Conservation (phyloP, 2,113 vertebrate species). For the Rousettus leschenaultii region DNA sequence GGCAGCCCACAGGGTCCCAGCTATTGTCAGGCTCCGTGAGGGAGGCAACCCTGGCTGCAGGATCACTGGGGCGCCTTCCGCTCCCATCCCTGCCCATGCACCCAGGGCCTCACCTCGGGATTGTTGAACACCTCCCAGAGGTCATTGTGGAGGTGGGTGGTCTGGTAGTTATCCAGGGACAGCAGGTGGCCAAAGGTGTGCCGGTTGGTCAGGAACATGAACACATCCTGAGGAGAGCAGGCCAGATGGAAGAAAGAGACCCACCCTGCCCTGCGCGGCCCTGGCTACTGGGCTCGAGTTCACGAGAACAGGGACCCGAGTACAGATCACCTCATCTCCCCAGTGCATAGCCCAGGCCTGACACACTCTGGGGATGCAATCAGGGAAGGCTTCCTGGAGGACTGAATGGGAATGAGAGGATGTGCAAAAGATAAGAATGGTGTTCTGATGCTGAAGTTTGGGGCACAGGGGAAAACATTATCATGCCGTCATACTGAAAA, state of each 20-base stretch:
- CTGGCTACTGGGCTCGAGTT: not conserved
- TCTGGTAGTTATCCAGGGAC: conserved; percentile 93
- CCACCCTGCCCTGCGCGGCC: not conserved
- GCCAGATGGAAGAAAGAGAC: not conserved
- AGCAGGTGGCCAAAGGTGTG: conserved; percentile 92
- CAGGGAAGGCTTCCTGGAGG: not conserved
- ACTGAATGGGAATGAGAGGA: not conserved
- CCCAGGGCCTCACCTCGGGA: conserved; percentile 84
- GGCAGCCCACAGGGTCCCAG: not conserved
- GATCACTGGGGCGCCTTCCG: not conserved
- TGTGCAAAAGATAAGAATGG: not conserved
- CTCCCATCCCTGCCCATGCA: not conserved
- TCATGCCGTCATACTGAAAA: not conserved
- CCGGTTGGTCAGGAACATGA: conserved; percentile 92
- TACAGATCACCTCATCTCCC: not conserved
- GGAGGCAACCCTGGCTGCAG: not conserved
- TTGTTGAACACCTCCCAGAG: conserved; percentile 99
- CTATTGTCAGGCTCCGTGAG: not conserved
- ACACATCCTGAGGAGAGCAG: conserved; percentile 86
- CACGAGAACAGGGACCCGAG: not conserved
- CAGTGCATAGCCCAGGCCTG: not conserved
- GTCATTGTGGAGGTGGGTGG: conserved; percentile 92
- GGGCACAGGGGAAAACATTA: not conserved
- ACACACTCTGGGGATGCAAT: not conserved
- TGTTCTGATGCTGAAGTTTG: not conserved